Evolutionary conservation across 92 coral and sea anemone species (phyloP).

Genomic region (Siderastrea radians): DNA sequence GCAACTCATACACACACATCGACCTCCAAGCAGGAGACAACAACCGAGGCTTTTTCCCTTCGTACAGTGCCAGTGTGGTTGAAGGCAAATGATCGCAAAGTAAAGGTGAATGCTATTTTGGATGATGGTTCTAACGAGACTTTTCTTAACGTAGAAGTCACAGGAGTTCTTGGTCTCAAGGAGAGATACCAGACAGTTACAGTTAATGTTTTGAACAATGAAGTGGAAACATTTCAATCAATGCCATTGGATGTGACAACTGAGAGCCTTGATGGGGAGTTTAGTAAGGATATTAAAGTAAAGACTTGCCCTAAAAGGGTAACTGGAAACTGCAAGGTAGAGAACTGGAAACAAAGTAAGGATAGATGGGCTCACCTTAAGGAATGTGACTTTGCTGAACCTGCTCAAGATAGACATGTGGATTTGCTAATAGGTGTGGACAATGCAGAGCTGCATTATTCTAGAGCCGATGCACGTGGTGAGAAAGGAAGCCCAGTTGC

Average conservation of each 20-base stretch:
- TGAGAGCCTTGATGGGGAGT: neutral
- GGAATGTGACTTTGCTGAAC: too few species aligned
- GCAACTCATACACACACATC: neutral
- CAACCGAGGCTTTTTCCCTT: constrained; percentile 44
- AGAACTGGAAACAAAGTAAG: neutral
- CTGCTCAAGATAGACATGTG: too few species aligned
- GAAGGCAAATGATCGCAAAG: too few species aligned
- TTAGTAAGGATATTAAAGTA: constrained; percentile 1
- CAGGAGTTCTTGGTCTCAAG: constrained; percentile 43
- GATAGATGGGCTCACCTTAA: too few species aligned
- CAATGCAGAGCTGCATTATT: constrained; percentile 32
- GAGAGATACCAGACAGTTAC: constrained; percentile 43
- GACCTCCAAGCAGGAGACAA: constrained; percentile 25
- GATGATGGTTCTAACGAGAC: too few species aligned
- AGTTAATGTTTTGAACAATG: constrained; percentile 60
- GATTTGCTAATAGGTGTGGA: too few species aligned
- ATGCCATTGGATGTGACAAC: constrained; percentile 53
- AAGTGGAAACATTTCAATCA: constrained; percentile 62
- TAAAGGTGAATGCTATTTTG: too few species aligned
- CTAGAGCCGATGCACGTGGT: constrained; percentile 51
- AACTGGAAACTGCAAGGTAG: constrained; percentile 9
- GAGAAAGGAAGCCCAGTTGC: too few species aligned
- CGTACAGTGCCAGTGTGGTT: constrained; percentile 1
- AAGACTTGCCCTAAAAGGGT: constrained; percentile 71
- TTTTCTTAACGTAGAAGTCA: constrained; percentile 45